phyloP scores from a whole-genome alignment of 2,797 vertebrate genomes.

The Petrocephalus sullivani region DNA sequence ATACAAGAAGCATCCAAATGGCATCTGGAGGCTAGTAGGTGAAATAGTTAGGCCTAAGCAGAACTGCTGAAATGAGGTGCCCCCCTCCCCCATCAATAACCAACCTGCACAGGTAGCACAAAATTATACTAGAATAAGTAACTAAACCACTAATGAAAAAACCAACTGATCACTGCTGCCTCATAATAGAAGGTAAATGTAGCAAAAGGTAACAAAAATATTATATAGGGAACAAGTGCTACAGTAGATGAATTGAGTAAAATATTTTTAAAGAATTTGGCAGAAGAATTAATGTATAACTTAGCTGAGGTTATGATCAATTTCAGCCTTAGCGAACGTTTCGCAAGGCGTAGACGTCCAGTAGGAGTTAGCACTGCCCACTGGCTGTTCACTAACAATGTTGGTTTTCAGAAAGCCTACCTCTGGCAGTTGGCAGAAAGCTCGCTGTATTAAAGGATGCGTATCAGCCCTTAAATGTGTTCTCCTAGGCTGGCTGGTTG shows the following conservation, averaged over 20 bases:
- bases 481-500: background rate
- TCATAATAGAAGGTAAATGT: background rate
- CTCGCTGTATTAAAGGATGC: conserved; percentile 7
- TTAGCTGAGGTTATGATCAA: background rate
- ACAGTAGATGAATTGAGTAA: background rate
- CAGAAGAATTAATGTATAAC: background rate
- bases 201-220: background rate
- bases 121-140: background rate
- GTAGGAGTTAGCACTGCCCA: background rate
- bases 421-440: background rate
- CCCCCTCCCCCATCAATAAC: background rate
- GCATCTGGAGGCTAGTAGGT: background rate
- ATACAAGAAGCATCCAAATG: background rate
- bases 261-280: background rate
- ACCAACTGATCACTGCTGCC: background rate
- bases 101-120: background rate
- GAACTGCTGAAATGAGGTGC: background rate
- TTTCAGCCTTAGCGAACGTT: background rate
- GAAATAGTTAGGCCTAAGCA: background rate
- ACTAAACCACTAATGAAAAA: background rate
- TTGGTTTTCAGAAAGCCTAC: background rate
- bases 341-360: background rate
- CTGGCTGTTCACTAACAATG: background rate
- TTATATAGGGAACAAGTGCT: background rate
- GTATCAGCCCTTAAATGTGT: conserved; percentile 1